These are phyloP conservation scores for Pocillopora verrucosa DNA, from an alignment of 64 coral and sea anemone species.

Conservation along the genomic window DNA sequence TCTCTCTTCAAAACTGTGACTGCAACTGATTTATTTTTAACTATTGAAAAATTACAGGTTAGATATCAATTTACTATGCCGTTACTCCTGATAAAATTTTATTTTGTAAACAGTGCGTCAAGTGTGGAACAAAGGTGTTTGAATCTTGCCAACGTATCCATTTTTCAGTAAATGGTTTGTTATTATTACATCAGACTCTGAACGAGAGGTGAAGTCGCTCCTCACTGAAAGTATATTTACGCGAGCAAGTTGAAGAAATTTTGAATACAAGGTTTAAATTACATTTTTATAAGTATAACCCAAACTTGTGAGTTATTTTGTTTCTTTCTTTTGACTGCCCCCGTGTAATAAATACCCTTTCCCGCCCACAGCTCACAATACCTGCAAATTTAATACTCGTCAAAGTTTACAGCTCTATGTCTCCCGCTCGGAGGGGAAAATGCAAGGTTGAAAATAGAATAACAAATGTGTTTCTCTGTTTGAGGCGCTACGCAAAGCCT, in stretches of 20 bases:
- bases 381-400: slow-evolving; percentile 19
- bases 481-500: background rate
- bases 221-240: background rate
- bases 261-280: background rate
- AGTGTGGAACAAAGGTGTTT: background rate
- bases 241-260: background rate
- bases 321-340: slow-evolving; percentile 2
- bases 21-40: slow-evolving; percentile 1
- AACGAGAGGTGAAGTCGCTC: background rate
- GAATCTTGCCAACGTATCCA: background rate
- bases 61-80: background rate
- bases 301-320: slow-evolving; percentile 21
- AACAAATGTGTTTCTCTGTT: background rate
- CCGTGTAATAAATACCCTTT: background rate
- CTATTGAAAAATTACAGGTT: background rate
- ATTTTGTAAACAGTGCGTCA: slow-evolving; percentile 9
- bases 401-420: background rate
- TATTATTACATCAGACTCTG: background rate
- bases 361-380: slow-evolving; percentile 24
- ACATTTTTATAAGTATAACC: background rate
- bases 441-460: background rate
- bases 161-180: background rate
- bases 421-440: background rate
- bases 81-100: slow-evolving; percentile 10
- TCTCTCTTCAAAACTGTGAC: background rate